Conservation (phyloP, 2,797 vertebrate species). For the Mus minutoides region DNA sequence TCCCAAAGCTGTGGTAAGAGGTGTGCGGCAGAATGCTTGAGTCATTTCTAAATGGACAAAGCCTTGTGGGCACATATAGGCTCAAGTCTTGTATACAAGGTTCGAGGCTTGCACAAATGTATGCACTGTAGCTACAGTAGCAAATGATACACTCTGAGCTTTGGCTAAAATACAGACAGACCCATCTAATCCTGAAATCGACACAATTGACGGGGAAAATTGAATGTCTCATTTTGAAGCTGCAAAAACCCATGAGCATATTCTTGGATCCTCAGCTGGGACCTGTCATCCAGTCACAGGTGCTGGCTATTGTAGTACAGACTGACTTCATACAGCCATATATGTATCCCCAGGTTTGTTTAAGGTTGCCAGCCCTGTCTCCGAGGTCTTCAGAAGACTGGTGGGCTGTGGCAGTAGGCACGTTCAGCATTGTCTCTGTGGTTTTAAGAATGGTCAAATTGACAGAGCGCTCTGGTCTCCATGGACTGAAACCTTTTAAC, state of each 20-base stretch:
- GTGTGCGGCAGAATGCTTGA: not conserved
- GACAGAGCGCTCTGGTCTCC: not conserved
- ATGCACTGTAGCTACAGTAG: not conserved
- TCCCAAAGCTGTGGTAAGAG: not conserved
- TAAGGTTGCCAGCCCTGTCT: not conserved
- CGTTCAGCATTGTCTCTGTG: not conserved
- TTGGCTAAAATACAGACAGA: not conserved
- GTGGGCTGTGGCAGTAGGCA: not conserved
- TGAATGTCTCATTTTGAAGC: not conserved
- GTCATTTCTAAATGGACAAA: not conserved
- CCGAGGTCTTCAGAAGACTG: not conserved
- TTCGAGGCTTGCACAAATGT: not conserved
- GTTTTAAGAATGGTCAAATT: not conserved
- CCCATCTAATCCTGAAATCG: not conserved
- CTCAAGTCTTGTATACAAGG: not conserved
- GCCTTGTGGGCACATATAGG: not conserved
- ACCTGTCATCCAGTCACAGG: accelerated
- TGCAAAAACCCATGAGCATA: not conserved
- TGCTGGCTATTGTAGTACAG: accelerated
- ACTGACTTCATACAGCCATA: not conserved
- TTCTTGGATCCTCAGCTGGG: not conserved
- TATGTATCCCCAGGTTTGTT: not conserved
- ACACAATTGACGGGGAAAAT: not conserved
- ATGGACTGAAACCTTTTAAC: constrained; percentile 39
- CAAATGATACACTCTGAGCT: not conserved